These are phyloP conservation scores for Ceyx erithaca DNA, from an alignment of 2,797 vertebrate genomes.

Conservation along the genomic window DNA sequence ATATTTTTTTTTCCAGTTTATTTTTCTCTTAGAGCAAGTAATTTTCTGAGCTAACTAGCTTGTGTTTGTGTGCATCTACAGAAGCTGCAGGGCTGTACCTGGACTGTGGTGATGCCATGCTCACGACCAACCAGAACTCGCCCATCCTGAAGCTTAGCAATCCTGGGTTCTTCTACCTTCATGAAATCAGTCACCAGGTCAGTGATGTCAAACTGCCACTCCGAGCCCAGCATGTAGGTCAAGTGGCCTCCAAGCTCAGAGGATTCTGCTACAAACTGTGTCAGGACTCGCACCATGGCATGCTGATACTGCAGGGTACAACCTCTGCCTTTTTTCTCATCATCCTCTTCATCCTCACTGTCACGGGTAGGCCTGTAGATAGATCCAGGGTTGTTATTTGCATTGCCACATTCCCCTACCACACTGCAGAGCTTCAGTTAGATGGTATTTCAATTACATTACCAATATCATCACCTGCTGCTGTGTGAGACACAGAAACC, in stretches of 20 bases:
- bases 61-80: not conserved
- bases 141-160: conserved; percentile 88
- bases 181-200: conserved; percentile 90
- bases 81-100: conserved; percentile 77
- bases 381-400: not conserved
- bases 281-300: conserved; percentile 91
- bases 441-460: not conserved
- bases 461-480: not conserved
- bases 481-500: not conserved
- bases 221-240: conserved; percentile 89
- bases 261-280: conserved; percentile 92
- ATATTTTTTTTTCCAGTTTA: not conserved
- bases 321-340: conserved; percentile 91
- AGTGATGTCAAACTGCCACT: conserved; percentile 97
- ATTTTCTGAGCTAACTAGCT: not conserved
- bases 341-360: conserved; percentile 96
- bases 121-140: conserved; percentile 88
- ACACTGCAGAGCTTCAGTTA: not conserved
- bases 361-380: conserved; percentile 90
- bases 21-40: not conserved
- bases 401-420: not conserved
- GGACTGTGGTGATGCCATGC: conserved; percentile 92
- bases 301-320: conserved; percentile 94
- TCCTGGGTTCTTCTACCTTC: conserved; percentile 90
- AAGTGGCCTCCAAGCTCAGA: conserved; percentile 85